Percentiles rank a stretch among this genome's conserved stretches.
phyloP scores from a whole-genome alignment of 2,888 invertebrate genomes.

The Pardosa pseudoannulata region DNA sequence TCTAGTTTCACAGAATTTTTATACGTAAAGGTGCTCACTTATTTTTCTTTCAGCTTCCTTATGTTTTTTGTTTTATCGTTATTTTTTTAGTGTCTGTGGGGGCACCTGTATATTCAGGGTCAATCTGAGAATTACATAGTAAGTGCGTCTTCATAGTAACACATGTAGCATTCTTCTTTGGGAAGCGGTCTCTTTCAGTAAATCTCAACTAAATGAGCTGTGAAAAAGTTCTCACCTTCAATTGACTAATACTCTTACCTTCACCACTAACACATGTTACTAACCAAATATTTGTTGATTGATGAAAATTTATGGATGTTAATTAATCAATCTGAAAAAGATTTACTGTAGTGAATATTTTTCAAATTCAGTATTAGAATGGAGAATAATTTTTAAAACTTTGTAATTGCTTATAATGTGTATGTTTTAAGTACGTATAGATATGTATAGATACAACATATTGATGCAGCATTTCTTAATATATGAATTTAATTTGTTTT shows the following conservation, averaged over 20 bases:
- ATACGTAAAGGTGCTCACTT: slow-evolving; percentile 33
- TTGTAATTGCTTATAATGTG: no score
- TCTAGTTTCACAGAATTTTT: slow-evolving; percentile 1
- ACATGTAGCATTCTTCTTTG: slow-evolving; percentile 32
- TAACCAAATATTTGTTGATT: background rate
- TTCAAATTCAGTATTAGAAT: no score
- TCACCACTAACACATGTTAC: background rate
- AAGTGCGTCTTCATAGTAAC: slow-evolving; percentile 64
- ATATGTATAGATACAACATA: no score
- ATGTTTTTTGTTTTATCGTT: slow-evolving; percentile 53
- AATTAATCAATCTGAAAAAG: no score
- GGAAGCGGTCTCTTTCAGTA: slow-evolving; percentile 24
- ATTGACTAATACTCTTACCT: background rate
- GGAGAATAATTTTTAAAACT: no score
- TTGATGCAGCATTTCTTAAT: no score
- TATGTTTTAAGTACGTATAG: no score
- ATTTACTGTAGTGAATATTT: no score
- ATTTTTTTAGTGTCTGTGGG: slow-evolving; percentile 71
- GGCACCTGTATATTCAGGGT: slow-evolving; percentile 72
- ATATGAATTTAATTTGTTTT: no score
- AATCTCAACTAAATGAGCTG: background rate
- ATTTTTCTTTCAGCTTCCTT: slow-evolving; percentile 19
- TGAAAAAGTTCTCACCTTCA: background rate
- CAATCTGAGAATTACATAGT: slow-evolving; percentile 68
- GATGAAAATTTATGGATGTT: no score